Evolutionary conservation across 37 sponge, comb jelly and placozoan genomes (phyloP), one percentile per base, ranked within the genome.

Genomic region (Halichondria panicea): DNA sequence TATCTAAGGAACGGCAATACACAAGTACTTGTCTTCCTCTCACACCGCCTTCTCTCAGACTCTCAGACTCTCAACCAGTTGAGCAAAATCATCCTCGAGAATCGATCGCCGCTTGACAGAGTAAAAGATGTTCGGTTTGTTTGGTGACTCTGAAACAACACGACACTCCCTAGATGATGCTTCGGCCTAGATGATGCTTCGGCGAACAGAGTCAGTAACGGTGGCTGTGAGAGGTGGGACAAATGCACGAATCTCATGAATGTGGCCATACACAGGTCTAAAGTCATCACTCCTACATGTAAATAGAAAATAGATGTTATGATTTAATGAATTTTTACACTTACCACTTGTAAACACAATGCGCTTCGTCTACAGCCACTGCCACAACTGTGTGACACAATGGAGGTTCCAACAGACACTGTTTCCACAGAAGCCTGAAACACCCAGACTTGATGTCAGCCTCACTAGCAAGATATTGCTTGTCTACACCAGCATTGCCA

Each of bases 341-440:
- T 81, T 63, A 81, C 82, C 74, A 81, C 45, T 81, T 74, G 2
- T 56, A 82, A 22, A 74, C 68, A 73, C 74, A 73, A 27, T 73
- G 74, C 2, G 59, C 74, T 41, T 78, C 43, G 34, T 66, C 66
- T 36, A 55, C 36, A 31, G 53, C 57, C 0, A 52, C 78, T 53
- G 55, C 55, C 8, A 66, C 68, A 22, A 66, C 25, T 53, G 68
- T 48, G 11, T 6, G 7, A 19, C 41, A 64, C 32, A 65, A 24
- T 2, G 18, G 11, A 36, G 40, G 59, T 5, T 63, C 53, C 33
- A 53, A 54, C 11, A 71, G 24, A 3, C 1, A 54, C 6, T 71
- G 55, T 53, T 36, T 48, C 72, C 72, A 71, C 11, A n/a, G n/a
- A n/a, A n/a, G n/a, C n/a, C n/a, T n/a, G n/a, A n/a, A n/a, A n/a